Evolutionary conservation across 2,888 invertebrate genomes (phyloP).

Genomic region (Gisinianus flammeolus): DNA sequence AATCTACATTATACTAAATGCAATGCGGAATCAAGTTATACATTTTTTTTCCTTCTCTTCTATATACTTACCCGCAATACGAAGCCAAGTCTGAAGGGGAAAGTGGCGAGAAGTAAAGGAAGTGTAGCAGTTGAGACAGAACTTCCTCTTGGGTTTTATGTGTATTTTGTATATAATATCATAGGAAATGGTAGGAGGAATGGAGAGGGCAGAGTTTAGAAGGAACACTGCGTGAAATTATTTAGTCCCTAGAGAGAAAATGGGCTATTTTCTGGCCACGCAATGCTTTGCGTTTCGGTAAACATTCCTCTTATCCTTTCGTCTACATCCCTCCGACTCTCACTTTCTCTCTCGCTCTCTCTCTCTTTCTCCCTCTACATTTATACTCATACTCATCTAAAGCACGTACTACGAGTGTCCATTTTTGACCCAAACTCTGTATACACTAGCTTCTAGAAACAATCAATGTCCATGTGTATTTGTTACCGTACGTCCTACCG

Average conservation of each 20-base stretch:
- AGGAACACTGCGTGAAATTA: too few relatives aligned
- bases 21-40: too few relatives aligned
- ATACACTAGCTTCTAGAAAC: too few relatives aligned
- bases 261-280: not conserved
- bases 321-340: not conserved
- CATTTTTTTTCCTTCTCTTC: too few relatives aligned
- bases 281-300: slow-evolving; percentile 20
- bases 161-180: too few relatives aligned
- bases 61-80: too few relatives aligned
- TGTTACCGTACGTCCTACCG: not conserved
- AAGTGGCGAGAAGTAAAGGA: not conserved
- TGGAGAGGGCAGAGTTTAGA: too few relatives aligned
- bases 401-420: not conserved
- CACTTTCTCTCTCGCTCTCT: not conserved
- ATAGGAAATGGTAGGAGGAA: too few relatives aligned
- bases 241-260: too few relatives aligned
- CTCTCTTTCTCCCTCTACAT: not conserved
- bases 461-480: not conserved
- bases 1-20: too few relatives aligned
- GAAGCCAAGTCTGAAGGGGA: not conserved
- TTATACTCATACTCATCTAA: not conserved
- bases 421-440: not conserved
- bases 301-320: slow-evolving; percentile 12
- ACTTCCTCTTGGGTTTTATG: not conserved
- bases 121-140: not conserved